Base-by-base conservation (phyloP, 1,140 invertebrate species). In the Hylyphantes graminicola region DNA sequence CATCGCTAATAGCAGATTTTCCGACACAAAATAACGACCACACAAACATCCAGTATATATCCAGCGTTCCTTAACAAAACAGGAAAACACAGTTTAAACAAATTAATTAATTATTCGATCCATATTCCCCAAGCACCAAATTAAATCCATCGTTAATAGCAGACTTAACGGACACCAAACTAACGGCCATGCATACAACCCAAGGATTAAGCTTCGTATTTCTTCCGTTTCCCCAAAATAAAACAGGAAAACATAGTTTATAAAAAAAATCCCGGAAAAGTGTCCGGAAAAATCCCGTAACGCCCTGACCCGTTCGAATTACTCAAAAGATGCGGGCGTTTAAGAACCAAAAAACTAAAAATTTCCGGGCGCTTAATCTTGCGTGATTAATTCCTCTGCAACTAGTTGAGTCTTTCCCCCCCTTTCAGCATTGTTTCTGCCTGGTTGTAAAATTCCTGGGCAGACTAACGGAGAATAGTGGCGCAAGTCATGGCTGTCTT, bases 381-480 rank as follows among this genome's bases (percentile, higher is more conserved):
- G 76, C 76, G 67, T 78, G 76, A 78, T 78, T 78, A 78, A 78
- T 78, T 78, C 67, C 76, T 78, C 35, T 65, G 61, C 63, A 67
- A 78, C 63, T 78, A 64, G 76, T 78, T 50, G 63, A 78, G 63
- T 65, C 57, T 51, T 76, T 57, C 12, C 21, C 74, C 35, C 35
- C 35, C 35, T 35, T 65, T 78, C 63, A 55, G 17, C 76, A 65
- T 64, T 17, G 76, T 65, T 65, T 78, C 21, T 21, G 12, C 76
- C 50, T 63, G 61, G 74, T 19, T 15, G 13, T 50, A 48, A 74
- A 74, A 74, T 74, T 59, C 55, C 53, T 74, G n/a, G 55, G 15
- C 11, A 13, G n/a, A 19, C 10, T 65, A 15, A 15, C 10, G 17
- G 51, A 61, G 8, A 19, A 78, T 65, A 78, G 17, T 21, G 76